Conservation (phyloP, 2,888 invertebrate genomes). For the Cheilosia impressa region DNA sequence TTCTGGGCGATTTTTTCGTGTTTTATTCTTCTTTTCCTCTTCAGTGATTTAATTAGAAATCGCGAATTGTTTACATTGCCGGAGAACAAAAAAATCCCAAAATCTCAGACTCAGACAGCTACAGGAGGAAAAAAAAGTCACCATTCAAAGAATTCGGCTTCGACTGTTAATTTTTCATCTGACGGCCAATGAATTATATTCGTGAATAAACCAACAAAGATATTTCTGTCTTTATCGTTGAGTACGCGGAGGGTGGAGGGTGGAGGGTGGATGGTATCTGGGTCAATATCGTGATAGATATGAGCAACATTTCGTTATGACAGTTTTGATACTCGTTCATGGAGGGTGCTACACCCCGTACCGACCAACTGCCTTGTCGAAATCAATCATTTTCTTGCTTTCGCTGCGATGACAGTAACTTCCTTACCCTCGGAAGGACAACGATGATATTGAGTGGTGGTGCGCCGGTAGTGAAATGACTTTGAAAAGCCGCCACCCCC, state of each 20-base stretch:
- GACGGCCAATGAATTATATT: too few species aligned
- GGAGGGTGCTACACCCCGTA: neutral
- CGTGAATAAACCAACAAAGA: too few species aligned
- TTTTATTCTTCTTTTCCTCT: neutral
- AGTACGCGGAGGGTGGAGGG: too few species aligned
- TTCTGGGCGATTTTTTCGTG: slow-evolving; percentile 8
- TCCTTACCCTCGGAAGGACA: slow-evolving; percentile 21
- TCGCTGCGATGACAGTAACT: slow-evolving; percentile 15
- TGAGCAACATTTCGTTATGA: slow-evolving; percentile 37
- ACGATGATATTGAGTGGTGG: slow-evolving; percentile 6
- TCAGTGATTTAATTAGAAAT: slow-evolving; percentile 30
- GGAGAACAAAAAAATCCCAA: too few species aligned
- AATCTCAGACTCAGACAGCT: too few species aligned
- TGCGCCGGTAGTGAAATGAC: neutral
- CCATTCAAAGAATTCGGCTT: too few species aligned
- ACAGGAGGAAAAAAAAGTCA: too few species aligned
- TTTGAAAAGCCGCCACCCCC: slow-evolving; percentile 2
- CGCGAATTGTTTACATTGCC: neutral
- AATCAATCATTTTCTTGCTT: slow-evolving; percentile 45
- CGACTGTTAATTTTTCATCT: too few species aligned
- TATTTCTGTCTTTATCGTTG: neutral
- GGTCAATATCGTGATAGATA: slow-evolving; percentile 40
- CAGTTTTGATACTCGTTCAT: slow-evolving; percentile 17
- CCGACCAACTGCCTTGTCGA: neutral
- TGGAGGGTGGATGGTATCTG: slow-evolving; percentile 2